These are phyloP conservation scores for Mastomys coucha DNA, from an alignment of 2,113 vertebrate species.

Conservation along the genomic window DNA sequence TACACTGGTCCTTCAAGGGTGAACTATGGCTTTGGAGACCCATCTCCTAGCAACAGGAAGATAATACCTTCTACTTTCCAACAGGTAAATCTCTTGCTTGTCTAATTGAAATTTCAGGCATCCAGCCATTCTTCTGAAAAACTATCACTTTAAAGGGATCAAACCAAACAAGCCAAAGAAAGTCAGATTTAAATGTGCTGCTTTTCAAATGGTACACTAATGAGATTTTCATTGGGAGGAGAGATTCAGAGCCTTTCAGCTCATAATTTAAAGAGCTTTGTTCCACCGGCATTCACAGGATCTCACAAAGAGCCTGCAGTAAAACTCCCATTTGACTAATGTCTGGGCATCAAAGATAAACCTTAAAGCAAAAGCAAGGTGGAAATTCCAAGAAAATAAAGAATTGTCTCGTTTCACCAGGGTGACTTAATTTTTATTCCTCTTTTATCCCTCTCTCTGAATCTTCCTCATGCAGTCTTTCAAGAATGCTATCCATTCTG, in stretches of 20 bases:
- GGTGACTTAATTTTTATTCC: not conserved
- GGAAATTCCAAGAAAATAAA: slow-evolving; percentile 65
- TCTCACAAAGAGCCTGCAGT: slow-evolving; percentile 27
- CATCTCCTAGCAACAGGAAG: slow-evolving; percentile 76
- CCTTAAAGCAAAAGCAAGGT: slow-evolving; percentile 56
- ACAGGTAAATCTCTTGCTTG: slow-evolving; percentile 73
- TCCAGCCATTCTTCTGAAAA: slow-evolving; percentile 61
- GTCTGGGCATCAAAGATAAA: slow-evolving; percentile 73
- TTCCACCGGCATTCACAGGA: slow-evolving; percentile 30
- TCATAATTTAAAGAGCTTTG: slow-evolving; percentile 58
- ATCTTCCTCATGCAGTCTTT: not conserved
- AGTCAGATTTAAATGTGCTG: slow-evolving; percentile 62
- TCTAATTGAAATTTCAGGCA: slow-evolving; percentile 79
- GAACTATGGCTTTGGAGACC: slow-evolving; percentile 59
- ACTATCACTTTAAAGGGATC: slow-evolving; percentile 67
- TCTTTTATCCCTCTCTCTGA: not conserved
- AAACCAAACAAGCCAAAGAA: slow-evolving; percentile 56
- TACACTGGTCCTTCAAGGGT: slow-evolving; percentile 60
- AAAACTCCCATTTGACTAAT: slow-evolving; percentile 59
- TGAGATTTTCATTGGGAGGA: slow-evolving; percentile 74
- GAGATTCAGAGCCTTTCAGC: slow-evolving; percentile 8
- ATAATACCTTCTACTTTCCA: slow-evolving; percentile 52
- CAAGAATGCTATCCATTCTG: not conserved
- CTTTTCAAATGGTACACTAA: slow-evolving; percentile 64
- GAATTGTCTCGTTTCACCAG: slow-evolving; percentile 33